Base-by-base conservation (phyloP, 2,113 vertebrate genomes). In the Lethenteron camtschaticum region DNA sequence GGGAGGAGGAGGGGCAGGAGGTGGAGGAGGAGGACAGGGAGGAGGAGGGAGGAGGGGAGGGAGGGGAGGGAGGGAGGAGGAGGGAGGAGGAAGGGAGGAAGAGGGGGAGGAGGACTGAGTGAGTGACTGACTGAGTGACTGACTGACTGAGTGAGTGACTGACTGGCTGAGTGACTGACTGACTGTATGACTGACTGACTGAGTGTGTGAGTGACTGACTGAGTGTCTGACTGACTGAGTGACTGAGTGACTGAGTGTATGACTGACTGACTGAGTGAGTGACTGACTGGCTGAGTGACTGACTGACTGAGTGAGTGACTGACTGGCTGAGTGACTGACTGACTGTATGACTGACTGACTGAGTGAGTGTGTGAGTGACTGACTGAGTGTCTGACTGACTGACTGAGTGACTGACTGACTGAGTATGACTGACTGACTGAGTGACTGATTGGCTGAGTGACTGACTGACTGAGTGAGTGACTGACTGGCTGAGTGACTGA, bases 61-160 rank as follows among this genome's bases (percentile, higher is more conserved):
- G n/a, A n/a, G n/a, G n/a, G n/a, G n/a, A n/a, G n/a, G n/a, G n/a
- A n/a, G n/a, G n/a, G n/a, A n/a, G n/a, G n/a, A n/a, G n/a, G n/a
- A n/a, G n/a, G n/a, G n/a, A n/a, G n/a, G n/a, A n/a, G n/a, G n/a
- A n/a, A n/a, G n/a, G n/a, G n/a, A n/a, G n/a, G n/a, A n/a, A n/a
- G n/a, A n/a, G n/a, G n/a, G n/a, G n/a, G n/a, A n/a, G n/a, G n/a
- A n/a, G 20, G 14, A 58, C 55, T 56, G 16, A 55, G 16, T 12
- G 57, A 55, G n/a, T 68, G 66, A 68, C 66, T 68, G 66, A 68
- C 66, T 68, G 66, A 68, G n/a, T 68, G 66, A 68, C 66, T 68
- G 66, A 68, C 7, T 68, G 66, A 68, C 66, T 68, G 66, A 68
- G 8, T 68, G 66, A 68, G 3, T 68, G 66, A 68, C 7, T 20